Evolutionary conservation across 1,140 invertebrate species (phyloP), one percentile per base, ranked within the genome.

Genomic region (Bombus confusus): DNA sequence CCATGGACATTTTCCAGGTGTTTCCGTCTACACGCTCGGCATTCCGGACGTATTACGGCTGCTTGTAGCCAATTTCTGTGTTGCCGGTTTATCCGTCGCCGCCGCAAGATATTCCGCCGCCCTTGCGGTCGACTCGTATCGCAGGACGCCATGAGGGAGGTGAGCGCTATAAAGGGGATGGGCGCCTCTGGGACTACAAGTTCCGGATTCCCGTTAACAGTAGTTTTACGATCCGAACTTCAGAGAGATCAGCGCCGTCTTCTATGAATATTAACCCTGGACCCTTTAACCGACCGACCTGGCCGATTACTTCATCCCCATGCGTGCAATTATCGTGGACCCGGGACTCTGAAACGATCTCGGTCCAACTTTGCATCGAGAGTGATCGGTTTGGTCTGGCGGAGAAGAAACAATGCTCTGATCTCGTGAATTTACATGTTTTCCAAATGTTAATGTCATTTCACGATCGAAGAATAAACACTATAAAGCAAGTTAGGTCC

Each of bases 201-300:
- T 85, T 85, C 66, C 83, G 83, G 62, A 81, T 85, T 85, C 79
- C 52, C 59, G 71, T 85, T 81, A 81, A 81, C 79, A 43, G 71
- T 81, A 85, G 71, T 85, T 85, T 85, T 85, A 85, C 83, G 83
- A 81, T 59, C 31, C n/a, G 1, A 74, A 71, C 10, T 69, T 79
- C 34, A 3, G 34, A 31, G 47, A 68, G 37, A 62, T 79, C 43
- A 31, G 34, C 13, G 25, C 13, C 28, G 31, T 68, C 69, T 75
- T 74, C 78, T 68, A 85, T 81, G 83, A 85, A 85, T 85, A 85
- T 85, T 85, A 85, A 80, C 68, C 68, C 28, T 1, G 8, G 31
- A 12, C 37, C 52, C 43, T 59, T 75, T 18, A n/a, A 57, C n/a
- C 31, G 22, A 31, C 28, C 66, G 41, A 22, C 13, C 59, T 59